Conservation (phyloP, 1,140 invertebrate species). For the Goniozus legneri region DNA sequence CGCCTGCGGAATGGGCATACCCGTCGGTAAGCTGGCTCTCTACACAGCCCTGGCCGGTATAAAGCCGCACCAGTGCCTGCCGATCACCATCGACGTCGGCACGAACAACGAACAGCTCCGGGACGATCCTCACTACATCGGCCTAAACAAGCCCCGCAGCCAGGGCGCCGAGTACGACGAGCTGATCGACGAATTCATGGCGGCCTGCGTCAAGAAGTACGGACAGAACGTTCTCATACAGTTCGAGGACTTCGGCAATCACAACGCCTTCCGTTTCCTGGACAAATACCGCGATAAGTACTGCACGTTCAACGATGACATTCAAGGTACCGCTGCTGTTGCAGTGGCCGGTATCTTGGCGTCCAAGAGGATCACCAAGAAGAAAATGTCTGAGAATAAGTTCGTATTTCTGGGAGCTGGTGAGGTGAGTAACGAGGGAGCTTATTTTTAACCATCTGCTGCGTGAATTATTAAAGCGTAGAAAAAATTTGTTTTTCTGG, state of each 20-base stretch:
- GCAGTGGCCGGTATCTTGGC: slow-evolving; percentile 88
- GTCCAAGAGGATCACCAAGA: slow-evolving; percentile 75
- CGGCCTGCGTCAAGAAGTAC: slow-evolving; percentile 87
- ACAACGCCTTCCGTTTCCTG: slow-evolving; percentile 88
- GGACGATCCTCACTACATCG: slow-evolving; percentile 94
- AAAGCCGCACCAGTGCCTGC: slow-evolving; percentile 88
- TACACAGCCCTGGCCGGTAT: slow-evolving; percentile 93
- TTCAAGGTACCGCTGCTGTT: slow-evolving; percentile 92
- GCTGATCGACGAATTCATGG: slow-evolving; percentile 98
- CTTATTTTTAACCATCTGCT: too few species aligned
- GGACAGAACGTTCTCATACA: slow-evolving; percentile 85
- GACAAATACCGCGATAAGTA: slow-evolving; percentile 84
- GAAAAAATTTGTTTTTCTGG: too few species aligned
- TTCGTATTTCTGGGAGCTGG: slow-evolving; percentile 92
- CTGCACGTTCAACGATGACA: slow-evolving; percentile 97
- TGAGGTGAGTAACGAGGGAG: slow-evolving; percentile 56
- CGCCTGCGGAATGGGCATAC: slow-evolving; percentile 94
- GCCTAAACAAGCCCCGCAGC: slow-evolving; percentile 80
- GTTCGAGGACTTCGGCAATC: slow-evolving; percentile 96
- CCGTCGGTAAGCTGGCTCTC: slow-evolving; percentile 88
- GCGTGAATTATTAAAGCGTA: too few species aligned
- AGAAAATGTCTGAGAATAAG: slow-evolving; percentile 73
- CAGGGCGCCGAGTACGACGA: slow-evolving; percentile 89
- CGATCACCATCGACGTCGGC: slow-evolving; percentile 89
- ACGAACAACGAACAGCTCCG: slow-evolving; percentile 86